phyloP scores from a whole-genome alignment of 2,888 invertebrate species.

The Mesorhabditis belari region DNA sequence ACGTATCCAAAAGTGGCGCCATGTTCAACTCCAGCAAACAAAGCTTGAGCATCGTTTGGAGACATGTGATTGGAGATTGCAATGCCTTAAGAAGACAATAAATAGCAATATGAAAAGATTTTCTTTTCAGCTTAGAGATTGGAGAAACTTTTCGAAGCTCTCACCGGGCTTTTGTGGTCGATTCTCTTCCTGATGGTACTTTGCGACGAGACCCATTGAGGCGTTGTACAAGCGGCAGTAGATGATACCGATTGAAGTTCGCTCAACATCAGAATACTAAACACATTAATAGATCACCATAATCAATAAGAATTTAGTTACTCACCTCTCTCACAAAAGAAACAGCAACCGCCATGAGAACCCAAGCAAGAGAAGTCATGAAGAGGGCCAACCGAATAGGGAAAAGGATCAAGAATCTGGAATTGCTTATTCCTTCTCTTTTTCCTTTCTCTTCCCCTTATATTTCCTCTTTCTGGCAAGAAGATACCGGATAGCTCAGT shows the following conservation, averaged over 20 bases:
- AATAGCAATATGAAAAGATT: not conserved
- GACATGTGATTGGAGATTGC: conserved; percentile 43
- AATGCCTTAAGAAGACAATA: conserved; percentile 18
- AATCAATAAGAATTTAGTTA: too few species aligned
- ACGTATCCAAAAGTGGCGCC: conserved; percentile 35
- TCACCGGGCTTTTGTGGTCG: conserved; percentile 33
- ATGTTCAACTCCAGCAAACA: conserved; percentile 38
- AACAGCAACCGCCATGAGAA: conserved; percentile 24
- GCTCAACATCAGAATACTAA: conserved; percentile 14
- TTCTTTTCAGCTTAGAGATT: not conserved
- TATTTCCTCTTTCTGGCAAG: not conserved
- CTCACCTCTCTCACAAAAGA: conserved; percentile 1
- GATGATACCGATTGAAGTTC: conserved; percentile 31
- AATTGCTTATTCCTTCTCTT: conserved; percentile 1
- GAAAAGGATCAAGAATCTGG: conserved; percentile 29
- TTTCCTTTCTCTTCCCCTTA: not conserved
- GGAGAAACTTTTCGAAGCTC: not conserved
- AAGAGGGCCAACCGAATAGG: conserved; percentile 32
- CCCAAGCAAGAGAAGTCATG: conserved; percentile 36
- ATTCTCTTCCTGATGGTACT: conserved; percentile 26
- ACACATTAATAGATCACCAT: conserved; percentile 2
- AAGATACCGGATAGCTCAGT: too few species aligned
- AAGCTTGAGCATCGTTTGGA: conserved; percentile 45
- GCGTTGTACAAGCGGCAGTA: conserved; percentile 40
- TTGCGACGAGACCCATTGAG: conserved; percentile 37